Base-by-base conservation (phyloP, 2,113 vertebrate genomes). In the Dasyornis broadbenti region DNA sequence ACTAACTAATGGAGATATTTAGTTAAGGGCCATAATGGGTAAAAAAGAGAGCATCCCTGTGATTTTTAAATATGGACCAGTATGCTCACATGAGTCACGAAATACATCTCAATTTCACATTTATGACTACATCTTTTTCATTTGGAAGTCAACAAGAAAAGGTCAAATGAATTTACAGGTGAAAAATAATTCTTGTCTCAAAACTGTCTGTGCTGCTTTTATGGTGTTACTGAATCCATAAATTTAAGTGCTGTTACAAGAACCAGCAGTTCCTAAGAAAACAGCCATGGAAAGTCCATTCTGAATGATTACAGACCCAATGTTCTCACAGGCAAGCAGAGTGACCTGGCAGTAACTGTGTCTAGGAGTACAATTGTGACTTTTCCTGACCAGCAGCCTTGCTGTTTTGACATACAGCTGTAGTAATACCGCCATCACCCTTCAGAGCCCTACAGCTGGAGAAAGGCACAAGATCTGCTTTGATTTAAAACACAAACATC, bases 401-500 rank as follows among this genome's bases (percentile, higher is more conserved):
- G 30, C 6, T 68, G 26, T 54, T 95, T 78, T 76, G 68, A 65
- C 22, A 39, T 39, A 78, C 44, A 76, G n/a, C 37, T 70, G 27
- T 69, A 72, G 73, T 90, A 88, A 93, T 89, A 71, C 76, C 91
- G 57, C 65, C 77, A 90, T 64, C 44, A 88, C 57, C 84, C 73
- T 82, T 94, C 90, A 78, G 66, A 86, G 63, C 4, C 44, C 42
- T 85, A 47, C 78, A 84, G 89, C 54, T 94, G 91, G 89, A 92
- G 60, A 85, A 87, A 91, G 68, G 49, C 52, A 87, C 11, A 60
- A 57, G 57, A 76, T 79, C 60, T 95, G 79, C 63, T 96, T 94
- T 88, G 81, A 91, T 89, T 96, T 95, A 86, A 88, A 82, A 82
- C 49, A 81, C 54, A 77, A 96, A 82, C 73, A 94, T 42, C 37